Base-by-base conservation (phyloP, 2,888 invertebrate species). In the Scaptomyza cyrtandrae region DNA sequence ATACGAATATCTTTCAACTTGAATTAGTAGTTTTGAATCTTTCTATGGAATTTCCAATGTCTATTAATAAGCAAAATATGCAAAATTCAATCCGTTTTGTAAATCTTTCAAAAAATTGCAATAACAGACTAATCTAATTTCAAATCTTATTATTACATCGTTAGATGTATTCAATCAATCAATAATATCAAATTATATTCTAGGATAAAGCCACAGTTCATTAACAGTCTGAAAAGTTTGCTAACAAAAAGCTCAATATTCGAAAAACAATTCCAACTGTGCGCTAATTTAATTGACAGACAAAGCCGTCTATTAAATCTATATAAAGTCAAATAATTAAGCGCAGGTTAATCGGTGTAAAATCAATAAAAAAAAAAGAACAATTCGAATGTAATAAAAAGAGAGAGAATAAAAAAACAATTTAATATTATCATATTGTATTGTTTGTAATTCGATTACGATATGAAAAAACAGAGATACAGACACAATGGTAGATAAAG, bases 231-330 rank as follows among this genome's bases (percentile, higher is more conserved):
- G 41, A 57, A 63, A 33, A 61, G 46, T 31, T 55, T 54, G 46
- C 31, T 39, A 45, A 41, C 35, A 35, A 41, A 41, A 33, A 49
- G 0, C 31, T 41, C 37, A 39, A n/a, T n/a, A 16, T 9, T 10
- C 31, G 7, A 9, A 35, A 56, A 62, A 56, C 43, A 56, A 54
- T 63, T 39, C 44, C 46, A 53, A 66, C 66, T 81, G 71, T 65
- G 64, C 3, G 71, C 78, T 83, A 83, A 83, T 80, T 81, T 86
- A 83, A 86, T 83, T 84, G 86, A 77, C 81, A 78, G 80, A 80
- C 76, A 83, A 83, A 81, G 75, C 79, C 79, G 77, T 69, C 69
- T 79, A 84, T 86, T 79, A 79, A 86, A 79, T 78, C 65, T 55
- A 48, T 46, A 79, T 77, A 74, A 67, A 71, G 71, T 56, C 53